phyloP scores from a whole-genome alignment of 2,113 vertebrate species.

The Parus major region DNA sequence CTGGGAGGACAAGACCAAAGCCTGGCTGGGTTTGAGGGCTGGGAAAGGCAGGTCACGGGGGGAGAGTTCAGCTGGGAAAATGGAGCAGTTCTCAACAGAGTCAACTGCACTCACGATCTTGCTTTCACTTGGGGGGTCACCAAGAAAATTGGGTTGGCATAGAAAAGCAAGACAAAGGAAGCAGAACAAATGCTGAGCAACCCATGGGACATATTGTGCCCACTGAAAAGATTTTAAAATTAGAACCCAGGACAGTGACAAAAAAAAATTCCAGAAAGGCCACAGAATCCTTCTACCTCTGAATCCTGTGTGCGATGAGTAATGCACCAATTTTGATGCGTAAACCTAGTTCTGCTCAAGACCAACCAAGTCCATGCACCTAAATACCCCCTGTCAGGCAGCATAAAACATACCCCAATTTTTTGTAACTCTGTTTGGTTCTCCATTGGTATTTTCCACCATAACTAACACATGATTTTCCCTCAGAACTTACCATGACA shows the following conservation, averaged over 20 bases:
- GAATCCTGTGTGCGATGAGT: neutral
- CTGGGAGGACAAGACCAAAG: neutral
- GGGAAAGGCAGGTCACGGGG: neutral
- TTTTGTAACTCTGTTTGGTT: conserved; percentile 23
- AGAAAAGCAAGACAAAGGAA: neutral
- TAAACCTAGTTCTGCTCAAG: neutral
- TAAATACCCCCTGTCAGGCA: neutral
- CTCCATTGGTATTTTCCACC: conserved; percentile 35
- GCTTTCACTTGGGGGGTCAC: neutral
- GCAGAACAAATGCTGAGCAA: neutral
- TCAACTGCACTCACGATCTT: neutral
- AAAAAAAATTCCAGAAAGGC: neutral
- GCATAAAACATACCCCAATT: neutral
- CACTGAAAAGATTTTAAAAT: neutral
- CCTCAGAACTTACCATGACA: conserved; percentile 58
- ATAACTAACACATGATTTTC: conserved; percentile 66
- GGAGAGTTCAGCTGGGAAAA: neutral
- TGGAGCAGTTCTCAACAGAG: neutral
- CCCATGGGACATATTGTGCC: neutral
- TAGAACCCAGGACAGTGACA: neutral
- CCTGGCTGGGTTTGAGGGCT: neutral
- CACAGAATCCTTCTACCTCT: neutral
- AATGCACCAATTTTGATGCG: neutral
- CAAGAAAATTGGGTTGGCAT: neutral
- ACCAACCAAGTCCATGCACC: neutral